A percentile compares a stretch with the other conserved stretches of the same genome.
phyloP scores from a whole-genome alignment of 2,888 invertebrate genomes.

The Eudiplozoon nipponicum region DNA sequence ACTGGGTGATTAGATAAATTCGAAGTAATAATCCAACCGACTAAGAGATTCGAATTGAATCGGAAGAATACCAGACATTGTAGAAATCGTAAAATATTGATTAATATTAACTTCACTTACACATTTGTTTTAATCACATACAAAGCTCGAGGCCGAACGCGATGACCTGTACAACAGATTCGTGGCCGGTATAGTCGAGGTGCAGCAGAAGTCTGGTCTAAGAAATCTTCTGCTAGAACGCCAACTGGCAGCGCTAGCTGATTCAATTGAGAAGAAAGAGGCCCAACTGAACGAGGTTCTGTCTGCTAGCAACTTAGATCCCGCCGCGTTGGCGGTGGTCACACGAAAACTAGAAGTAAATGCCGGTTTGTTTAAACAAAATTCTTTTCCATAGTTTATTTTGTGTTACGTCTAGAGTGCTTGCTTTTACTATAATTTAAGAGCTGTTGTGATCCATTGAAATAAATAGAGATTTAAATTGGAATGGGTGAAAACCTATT shows the following conservation, averaged over 20 bases:
- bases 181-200: conserved; percentile 47
- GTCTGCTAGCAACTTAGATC: conserved; percentile 33
- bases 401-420: too few relatives aligned
- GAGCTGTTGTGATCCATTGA: too few relatives aligned
- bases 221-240: conserved; percentile 50
- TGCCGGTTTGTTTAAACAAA: too few relatives aligned
- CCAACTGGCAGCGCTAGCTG: conserved; percentile 36
- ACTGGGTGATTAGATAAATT: too few relatives aligned
- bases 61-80: too few relatives aligned
- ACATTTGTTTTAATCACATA: conserved; percentile 8
- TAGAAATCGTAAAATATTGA: too few relatives aligned
- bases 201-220: conserved; percentile 50
- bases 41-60: not conserved
- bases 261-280: conserved; percentile 38
- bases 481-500: too few relatives aligned
- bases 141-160: conserved; percentile 38
- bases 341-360: conserved; percentile 34
- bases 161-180: conserved; percentile 47
- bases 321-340: conserved; percentile 30
- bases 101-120: not conserved
- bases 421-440: too few relatives aligned
- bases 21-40: too few relatives aligned
- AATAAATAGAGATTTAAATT: too few relatives aligned
- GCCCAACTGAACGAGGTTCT: conserved; percentile 39
- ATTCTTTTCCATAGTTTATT: too few relatives aligned